phyloP scores from a whole-genome alignment of 2,797 vertebrate species.

The Podargus strigoides region DNA sequence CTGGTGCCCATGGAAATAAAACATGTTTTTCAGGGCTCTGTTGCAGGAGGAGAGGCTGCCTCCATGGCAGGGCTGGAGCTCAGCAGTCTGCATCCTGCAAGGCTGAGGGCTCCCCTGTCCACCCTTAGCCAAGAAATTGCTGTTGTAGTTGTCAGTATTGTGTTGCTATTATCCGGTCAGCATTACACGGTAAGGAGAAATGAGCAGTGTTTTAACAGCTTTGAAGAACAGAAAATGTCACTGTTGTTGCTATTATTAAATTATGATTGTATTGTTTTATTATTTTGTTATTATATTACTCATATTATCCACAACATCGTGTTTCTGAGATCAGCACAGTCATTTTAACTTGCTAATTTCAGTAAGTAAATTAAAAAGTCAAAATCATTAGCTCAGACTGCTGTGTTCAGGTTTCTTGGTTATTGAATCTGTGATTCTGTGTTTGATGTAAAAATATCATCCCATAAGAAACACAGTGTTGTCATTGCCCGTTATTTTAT shows the following conservation, averaged over 20 bases:
- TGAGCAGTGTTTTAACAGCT: not conserved
- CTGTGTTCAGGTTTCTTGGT: not conserved
- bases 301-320: not conserved
- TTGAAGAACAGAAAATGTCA: not conserved
- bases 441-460: not conserved
- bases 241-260: not conserved
- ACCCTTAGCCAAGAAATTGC: rapidly evolving
- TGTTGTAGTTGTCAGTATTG: rapidly evolving
- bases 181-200: not conserved
- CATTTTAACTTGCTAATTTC: not conserved
- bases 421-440: too few relatives aligned
- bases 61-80: rapidly evolving
- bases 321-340: not conserved
- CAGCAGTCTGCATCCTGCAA: rapidly evolving
- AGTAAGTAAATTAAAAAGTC: not conserved
- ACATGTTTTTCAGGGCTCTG: not conserved
- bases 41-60: not conserved
- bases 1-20: rapidly evolving
- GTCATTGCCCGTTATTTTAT: not conserved
- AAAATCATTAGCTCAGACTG: not conserved
- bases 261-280: not conserved
- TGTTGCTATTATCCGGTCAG: not conserved
- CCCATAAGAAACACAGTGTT: not conserved
- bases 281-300: not conserved
- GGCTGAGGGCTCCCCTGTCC: not conserved